These are phyloP conservation scores for Myopa tessellatipennis DNA, from an alignment of 2,888 invertebrate species.

Conservation along the genomic window DNA sequence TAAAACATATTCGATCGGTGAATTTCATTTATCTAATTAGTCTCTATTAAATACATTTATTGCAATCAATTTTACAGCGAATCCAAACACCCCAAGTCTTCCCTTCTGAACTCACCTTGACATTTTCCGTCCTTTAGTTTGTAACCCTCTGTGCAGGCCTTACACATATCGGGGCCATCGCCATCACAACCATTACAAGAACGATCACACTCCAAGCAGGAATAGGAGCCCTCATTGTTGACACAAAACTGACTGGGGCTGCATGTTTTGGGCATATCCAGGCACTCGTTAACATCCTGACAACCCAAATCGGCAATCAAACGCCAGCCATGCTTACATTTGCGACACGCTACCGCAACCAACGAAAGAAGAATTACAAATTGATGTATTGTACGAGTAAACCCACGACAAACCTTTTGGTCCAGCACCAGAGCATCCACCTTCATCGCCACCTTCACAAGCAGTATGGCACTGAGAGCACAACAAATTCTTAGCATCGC, in stretches of 20 bases:
- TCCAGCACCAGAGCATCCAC: constrained; percentile 80
- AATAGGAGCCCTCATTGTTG: constrained; percentile 86
- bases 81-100: background rate
- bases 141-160: constrained; percentile 81
- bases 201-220: constrained; percentile 83
- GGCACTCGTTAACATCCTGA: constrained; percentile 87
- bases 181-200: constrained; percentile 87
- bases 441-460: constrained; percentile 77
- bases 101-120: constrained; percentile 71
- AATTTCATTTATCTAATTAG: no score
- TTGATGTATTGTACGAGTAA: background rate
- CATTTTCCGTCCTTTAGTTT: constrained; percentile 80
- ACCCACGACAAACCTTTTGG: constrained; percentile 70
- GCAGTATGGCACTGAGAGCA: constrained; percentile 84
- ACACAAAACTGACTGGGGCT: constrained; percentile 83
- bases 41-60: background rate
- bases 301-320: constrained; percentile 84
- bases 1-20: no score
- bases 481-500: constrained; percentile 78
- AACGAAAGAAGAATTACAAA: background rate
- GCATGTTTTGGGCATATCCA: constrained; percentile 70
- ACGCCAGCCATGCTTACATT: constrained; percentile 78
- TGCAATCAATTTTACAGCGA: background rate
- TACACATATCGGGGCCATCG: constrained; percentile 93
- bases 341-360: constrained; percentile 64